phyloP scores from a whole-genome alignment of 2,888 invertebrate genomes.

The Altica lythri region DNA sequence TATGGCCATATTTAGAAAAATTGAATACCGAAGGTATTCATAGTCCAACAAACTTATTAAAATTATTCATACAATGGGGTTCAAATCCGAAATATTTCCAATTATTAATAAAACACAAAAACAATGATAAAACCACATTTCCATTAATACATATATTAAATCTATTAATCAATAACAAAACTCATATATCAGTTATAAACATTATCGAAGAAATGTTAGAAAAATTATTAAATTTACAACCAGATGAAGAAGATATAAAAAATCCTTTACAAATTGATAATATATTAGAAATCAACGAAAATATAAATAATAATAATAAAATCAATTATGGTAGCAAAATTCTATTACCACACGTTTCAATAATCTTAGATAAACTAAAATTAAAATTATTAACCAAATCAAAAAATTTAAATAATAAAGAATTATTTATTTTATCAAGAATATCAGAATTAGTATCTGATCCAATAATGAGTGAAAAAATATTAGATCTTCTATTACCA shows the following conservation, averaged over 20 bases:
- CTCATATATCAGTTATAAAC: slow-evolving; percentile 68
- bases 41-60: slow-evolving; percentile 80
- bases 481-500: slow-evolving; percentile 73
- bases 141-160: slow-evolving; percentile 72
- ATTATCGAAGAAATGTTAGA: slow-evolving; percentile 76
- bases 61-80: slow-evolving; percentile 80
- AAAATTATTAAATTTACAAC: slow-evolving; percentile 69
- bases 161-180: slow-evolving; percentile 72
- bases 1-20: slow-evolving; percentile 81
- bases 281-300: slow-evolving; percentile 52
- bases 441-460: slow-evolving; percentile 76
- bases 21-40: slow-evolving; percentile 81
- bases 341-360: slow-evolving; percentile 73
- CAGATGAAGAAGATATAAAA: slow-evolving; percentile 62
- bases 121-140: slow-evolving; percentile 58
- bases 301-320: slow-evolving; percentile 52
- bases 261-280: slow-evolving; percentile 53
- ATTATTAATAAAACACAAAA: slow-evolving; percentile 67
- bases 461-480: slow-evolving; percentile 68
- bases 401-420: slow-evolving; percentile 68
- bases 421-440: slow-evolving; percentile 74
- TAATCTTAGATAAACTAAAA: slow-evolving; percentile 72
- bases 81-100: slow-evolving; percentile 77
- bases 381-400: slow-evolving; percentile 65
- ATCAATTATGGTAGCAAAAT: slow-evolving; percentile 76